Percentiles rank a stretch among this genome's conserved stretches.
phyloP scores from a whole-genome alignment of 2,888 invertebrate species.

The Sialis fuliginosa region DNA sequence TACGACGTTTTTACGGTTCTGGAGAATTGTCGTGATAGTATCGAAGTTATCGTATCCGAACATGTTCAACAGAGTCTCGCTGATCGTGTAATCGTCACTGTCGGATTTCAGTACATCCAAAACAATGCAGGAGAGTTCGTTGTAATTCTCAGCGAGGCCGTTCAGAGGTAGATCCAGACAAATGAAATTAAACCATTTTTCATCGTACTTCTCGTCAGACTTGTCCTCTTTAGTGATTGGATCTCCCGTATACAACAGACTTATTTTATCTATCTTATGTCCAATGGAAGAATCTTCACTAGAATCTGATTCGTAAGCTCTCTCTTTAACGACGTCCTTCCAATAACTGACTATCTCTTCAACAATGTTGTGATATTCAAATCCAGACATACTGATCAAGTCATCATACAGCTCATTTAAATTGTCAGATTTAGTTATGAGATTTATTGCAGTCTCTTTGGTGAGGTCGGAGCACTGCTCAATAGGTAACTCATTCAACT shows the following conservation, averaged over 20 bases:
- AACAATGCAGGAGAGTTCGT: constrained; percentile 39
- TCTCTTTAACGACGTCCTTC: background rate
- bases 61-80: constrained; percentile 74
- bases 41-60: constrained; percentile 58
- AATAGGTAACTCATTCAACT: too few species aligned
- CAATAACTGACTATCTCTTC: background rate
- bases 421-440: background rate
- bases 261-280: too few species aligned
- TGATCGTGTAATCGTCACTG: constrained; percentile 35
- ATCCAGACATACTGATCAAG: background rate
- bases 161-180: background rate
- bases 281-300: background rate
- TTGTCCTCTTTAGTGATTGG: background rate
- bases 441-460: too few species aligned
- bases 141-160: constrained; percentile 28
- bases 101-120: constrained; percentile 34
- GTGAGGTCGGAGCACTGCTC: too few species aligned
- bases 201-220: background rate
- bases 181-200: background rate
- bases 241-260: too few species aligned
- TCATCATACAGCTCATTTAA: background rate
- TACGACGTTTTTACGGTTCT: constrained; percentile 15
- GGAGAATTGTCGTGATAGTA: constrained; percentile 21
- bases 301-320: background rate
- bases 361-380: background rate